These are phyloP conservation scores for Petrocephalus sullivani DNA, from an alignment of 2,797 vertebrate genomes.

Conservation along the genomic window DNA sequence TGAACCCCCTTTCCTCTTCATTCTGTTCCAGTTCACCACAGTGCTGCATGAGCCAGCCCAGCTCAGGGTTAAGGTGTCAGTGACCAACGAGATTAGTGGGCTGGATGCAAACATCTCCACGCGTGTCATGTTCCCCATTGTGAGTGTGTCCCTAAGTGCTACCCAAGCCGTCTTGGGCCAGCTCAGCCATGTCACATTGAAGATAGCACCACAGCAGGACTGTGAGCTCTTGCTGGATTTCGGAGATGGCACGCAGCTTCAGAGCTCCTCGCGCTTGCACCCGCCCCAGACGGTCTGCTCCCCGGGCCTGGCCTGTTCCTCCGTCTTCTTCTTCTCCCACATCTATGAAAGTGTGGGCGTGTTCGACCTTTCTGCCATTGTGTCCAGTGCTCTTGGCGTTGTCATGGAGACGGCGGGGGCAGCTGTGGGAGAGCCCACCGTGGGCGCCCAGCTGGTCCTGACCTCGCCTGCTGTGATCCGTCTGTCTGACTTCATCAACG, in stretches of 20 bases:
- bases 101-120: slow-evolving; percentile 2
- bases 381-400: background rate
- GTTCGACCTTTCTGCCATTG: background rate
- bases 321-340: slow-evolving; percentile 19
- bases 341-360: background rate
- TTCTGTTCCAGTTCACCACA: slow-evolving; percentile 21
- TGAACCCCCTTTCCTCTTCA: background rate
- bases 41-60: slow-evolving; percentile 19
- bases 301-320: background rate
- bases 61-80: slow-evolving; percentile 25
- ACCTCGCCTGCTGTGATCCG: slow-evolving; percentile 16
- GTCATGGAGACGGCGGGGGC: background rate
- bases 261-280: background rate
- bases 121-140: slow-evolving; percentile 5
- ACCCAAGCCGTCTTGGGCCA: background rate
- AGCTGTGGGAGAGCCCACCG: background rate
- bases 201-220: background rate
- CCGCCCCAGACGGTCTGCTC: slow-evolving; percentile 12
- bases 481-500: background rate
- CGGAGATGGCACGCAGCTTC: background rate
- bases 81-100: slow-evolving; percentile 15
- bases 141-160: background rate
- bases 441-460: background rate
- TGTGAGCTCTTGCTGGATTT: slow-evolving; percentile 12
- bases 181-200: background rate